A percentile compares a stretch with the other conserved stretches of the same genome.
These are phyloP conservation scores for Okapia johnstoni DNA, from an alignment of 2,113 vertebrate species.

Conservation along the genomic window DNA sequence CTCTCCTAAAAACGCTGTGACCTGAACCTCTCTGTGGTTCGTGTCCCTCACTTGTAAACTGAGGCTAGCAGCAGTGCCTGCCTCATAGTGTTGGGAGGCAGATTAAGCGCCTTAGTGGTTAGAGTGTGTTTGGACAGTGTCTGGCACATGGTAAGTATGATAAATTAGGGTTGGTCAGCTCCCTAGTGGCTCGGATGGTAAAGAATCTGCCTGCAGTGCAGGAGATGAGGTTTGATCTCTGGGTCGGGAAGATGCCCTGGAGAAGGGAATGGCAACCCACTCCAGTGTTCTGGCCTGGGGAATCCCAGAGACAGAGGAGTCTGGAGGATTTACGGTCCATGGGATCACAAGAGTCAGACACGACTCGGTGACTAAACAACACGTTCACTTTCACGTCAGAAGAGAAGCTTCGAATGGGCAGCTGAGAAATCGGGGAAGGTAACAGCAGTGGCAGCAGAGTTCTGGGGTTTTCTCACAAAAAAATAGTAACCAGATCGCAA, in stretches of 20 bases:
- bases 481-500: background rate
- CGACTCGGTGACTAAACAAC: fast-evolving
- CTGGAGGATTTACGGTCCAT: background rate
- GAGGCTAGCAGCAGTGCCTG: background rate
- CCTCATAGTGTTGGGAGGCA: background rate
- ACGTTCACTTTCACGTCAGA: background rate
- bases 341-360: background rate
- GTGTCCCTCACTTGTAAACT: background rate
- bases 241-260: background rate
- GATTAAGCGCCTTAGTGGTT: background rate
- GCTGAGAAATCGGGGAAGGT: background rate
- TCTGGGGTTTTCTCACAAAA: background rate
- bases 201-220: background rate
- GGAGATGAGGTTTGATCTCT: background rate
- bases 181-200: background rate
- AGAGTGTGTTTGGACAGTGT: background rate
- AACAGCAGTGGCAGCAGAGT: background rate
- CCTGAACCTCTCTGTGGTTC: background rate
- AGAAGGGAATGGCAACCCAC: background rate
- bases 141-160: background rate
- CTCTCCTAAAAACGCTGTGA: background rate
- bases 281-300: background rate
- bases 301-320: background rate
- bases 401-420: background rate
- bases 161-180: background rate